Conservation (phyloP, 2,113 vertebrate genomes). For the Aegotheles bennettii region DNA sequence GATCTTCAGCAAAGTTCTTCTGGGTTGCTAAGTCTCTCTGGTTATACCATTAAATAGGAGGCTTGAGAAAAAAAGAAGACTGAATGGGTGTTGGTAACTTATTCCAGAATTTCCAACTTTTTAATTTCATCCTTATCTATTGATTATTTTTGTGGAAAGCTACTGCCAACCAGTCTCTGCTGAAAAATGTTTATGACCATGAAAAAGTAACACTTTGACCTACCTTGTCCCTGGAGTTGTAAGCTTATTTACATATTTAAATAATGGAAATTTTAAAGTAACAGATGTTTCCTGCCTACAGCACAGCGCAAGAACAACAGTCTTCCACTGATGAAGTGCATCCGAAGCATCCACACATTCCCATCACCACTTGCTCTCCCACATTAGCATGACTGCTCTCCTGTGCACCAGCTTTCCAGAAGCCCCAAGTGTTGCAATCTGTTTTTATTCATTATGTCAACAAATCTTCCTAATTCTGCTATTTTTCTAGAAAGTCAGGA, state of each 20-base stretch:
- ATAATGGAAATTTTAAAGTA: background rate
- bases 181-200: background rate
- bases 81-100: background rate
- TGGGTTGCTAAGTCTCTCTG: background rate
- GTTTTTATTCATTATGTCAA: background rate
- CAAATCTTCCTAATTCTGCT: background rate
- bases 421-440: background rate
- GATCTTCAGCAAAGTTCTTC: background rate
- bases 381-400: background rate
- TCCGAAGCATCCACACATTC: background rate
- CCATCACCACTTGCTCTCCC: background rate
- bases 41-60: background rate
- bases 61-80: background rate
- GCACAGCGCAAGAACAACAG: background rate
- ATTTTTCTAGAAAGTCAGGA: background rate
- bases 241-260: background rate
- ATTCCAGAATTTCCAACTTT: background rate
- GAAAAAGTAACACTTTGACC: background rate
- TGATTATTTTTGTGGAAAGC: background rate
- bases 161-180: background rate
- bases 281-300: slow-evolving; percentile 9
- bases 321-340: background rate
- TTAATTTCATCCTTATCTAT: background rate
- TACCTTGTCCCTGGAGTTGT: background rate
- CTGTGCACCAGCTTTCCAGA: background rate